Conservation (phyloP, 2,888 invertebrate genomes). For the Pocota personata region DNA sequence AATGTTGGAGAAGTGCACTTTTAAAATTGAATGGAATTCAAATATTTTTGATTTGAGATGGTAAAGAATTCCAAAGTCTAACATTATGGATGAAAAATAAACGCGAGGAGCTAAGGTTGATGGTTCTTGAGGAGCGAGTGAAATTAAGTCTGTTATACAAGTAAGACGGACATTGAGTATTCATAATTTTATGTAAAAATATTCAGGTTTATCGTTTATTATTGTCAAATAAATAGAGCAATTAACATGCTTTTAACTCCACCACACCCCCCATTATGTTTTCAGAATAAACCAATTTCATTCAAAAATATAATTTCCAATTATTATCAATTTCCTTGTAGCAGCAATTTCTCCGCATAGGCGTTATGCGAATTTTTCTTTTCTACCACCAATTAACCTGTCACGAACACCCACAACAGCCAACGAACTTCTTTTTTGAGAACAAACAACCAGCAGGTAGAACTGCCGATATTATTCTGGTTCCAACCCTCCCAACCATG, state of each 20-base stretch:
- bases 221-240: not conserved
- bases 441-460: constrained; percentile 33
- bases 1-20: no score
- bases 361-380: constrained; percentile 41
- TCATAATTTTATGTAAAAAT: no score
- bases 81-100: no score
- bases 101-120: no score
- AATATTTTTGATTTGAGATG: no score
- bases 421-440: constrained; percentile 31
- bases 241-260: constrained; percentile 2
- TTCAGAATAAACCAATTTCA: constrained; percentile 41
- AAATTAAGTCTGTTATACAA: no score
- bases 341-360: constrained; percentile 10
- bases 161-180: no score
- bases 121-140: no score
- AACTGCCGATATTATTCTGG: not conserved
- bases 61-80: no score
- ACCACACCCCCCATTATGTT: constrained; percentile 21
- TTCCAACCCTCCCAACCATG: not conserved
- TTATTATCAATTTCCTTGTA: constrained; percentile 55
- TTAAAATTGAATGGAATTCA: no score
- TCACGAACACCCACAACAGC: constrained; percentile 41
- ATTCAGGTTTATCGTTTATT: no score
- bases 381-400: constrained; percentile 65
- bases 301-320: constrained; percentile 43